phyloP scores from a whole-genome alignment of 2,797 vertebrate species.

The Apogon talboti region DNA sequence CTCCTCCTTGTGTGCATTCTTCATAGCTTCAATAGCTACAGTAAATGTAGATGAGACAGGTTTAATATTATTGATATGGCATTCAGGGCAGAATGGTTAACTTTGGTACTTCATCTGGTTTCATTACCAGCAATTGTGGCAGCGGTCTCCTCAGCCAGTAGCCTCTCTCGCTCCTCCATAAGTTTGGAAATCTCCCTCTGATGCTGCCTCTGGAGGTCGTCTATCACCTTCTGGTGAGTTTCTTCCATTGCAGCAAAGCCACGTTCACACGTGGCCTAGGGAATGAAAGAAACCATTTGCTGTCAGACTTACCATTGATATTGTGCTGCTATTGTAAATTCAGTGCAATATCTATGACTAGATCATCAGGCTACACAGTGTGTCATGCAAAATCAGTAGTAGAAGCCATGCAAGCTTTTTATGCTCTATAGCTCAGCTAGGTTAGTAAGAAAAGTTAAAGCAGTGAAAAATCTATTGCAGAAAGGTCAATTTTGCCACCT shows the following conservation, averaged over 20 bases:
- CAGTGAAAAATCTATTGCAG: conserved; percentile 23
- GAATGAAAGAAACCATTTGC: conserved; percentile 9
- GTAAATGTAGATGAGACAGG: conserved; percentile 6
- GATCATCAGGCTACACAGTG: conserved; percentile 17
- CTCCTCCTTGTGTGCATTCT: conserved; percentile 97
- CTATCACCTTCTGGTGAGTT: conserved; percentile 95
- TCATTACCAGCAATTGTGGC: conserved; percentile 95
- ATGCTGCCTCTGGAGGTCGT: conserved; percentile 95
- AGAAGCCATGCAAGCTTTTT: conserved; percentile 64
- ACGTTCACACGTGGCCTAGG: conserved; percentile 95
- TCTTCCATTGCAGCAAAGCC: conserved; percentile 98
- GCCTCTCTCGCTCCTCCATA: conserved; percentile 93
- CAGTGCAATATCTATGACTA: conserved; percentile 27
- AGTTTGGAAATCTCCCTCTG: conserved; percentile 96
- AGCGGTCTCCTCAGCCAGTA: conserved; percentile 95
- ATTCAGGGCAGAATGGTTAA: neutral
- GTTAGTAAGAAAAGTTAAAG: conserved; percentile 62
- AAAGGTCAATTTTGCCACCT: conserved; percentile 11
- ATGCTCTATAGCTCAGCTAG: conserved; percentile 35
- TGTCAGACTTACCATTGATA: neutral
- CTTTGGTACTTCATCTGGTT: rapidly evolving
- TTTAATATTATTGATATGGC: neutral
- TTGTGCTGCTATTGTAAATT: conserved; percentile 25
- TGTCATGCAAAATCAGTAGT: conserved; percentile 53
- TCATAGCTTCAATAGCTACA: conserved; percentile 98